Evolutionary conservation across 2,888 invertebrate genomes (phyloP).

Genomic region (Drepana falcataria): DNA sequence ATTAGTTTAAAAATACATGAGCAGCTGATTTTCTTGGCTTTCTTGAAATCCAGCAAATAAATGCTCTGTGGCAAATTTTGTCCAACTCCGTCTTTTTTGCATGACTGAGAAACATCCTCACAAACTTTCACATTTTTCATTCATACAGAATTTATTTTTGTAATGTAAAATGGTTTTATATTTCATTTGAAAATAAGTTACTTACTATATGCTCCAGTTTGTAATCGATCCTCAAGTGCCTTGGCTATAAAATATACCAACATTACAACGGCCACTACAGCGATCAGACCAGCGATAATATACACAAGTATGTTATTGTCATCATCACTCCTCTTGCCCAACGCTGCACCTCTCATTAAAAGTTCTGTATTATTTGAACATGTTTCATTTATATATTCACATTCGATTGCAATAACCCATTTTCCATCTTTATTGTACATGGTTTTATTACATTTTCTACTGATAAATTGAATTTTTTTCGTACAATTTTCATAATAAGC

Average conservation of each 20-base stretch:
- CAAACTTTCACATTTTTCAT: too few relatives aligned
- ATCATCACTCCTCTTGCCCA: not conserved
- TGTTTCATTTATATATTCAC: not conserved
- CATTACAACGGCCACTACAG: not conserved
- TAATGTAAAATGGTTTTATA: too few relatives aligned
- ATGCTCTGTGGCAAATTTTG: too few relatives aligned
- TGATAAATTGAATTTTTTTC: not conserved
- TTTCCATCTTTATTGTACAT: not conserved
- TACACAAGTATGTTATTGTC: not conserved
- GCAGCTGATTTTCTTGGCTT: too few relatives aligned
- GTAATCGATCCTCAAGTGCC: not conserved
- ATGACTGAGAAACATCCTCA: too few relatives aligned
- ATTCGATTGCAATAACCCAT: not conserved
- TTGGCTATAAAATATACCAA: not conserved
- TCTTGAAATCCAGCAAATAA: too few relatives aligned
- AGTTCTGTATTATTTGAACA: not conserved
- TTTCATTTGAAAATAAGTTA: not conserved
- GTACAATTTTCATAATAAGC: not conserved
- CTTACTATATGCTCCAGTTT: not conserved
- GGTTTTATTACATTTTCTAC: not conserved
- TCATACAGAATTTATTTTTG: too few relatives aligned
- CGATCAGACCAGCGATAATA: not conserved
- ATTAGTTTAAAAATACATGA: not conserved
- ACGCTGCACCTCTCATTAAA: not conserved
- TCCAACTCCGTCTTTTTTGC: too few relatives aligned